phyloP scores from a whole-genome alignment of 2,888 invertebrate species.

The Mythimna lalbum region DNA sequence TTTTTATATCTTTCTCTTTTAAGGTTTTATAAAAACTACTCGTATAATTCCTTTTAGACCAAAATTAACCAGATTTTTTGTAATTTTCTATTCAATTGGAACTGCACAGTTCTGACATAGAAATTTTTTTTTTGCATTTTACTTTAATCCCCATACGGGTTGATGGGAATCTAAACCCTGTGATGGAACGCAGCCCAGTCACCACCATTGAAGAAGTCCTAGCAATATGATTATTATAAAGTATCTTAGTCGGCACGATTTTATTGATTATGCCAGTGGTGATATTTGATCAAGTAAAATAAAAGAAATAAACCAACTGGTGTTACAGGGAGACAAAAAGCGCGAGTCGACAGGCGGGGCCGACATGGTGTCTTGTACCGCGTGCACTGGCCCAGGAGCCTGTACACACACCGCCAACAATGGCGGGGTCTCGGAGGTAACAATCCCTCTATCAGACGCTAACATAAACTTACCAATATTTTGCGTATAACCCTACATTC shows the following conservation, averaged over 20 bases:
- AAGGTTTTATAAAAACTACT: too few relatives aligned
- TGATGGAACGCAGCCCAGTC: not conserved
- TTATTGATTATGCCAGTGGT: conserved; percentile 28
- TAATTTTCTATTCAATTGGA: not conserved
- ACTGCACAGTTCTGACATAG: not conserved
- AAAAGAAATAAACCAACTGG: conserved; percentile 46
- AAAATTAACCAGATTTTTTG: not conserved
- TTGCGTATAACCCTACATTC: conserved; percentile 55
- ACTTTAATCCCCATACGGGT: not conserved
- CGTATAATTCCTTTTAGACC: too few relatives aligned
- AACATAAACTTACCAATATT: conserved; percentile 62
- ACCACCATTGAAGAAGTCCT: not conserved
- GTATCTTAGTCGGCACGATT: not conserved
- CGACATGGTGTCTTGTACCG: conserved; percentile 96
- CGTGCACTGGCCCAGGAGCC: conserved; percentile 94
- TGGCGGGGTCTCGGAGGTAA: conserved; percentile 96
- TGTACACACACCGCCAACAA: conserved; percentile 97
- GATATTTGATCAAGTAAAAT: conserved; percentile 48
- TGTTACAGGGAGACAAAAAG: conserved; percentile 95
- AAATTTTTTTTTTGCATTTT: not conserved
- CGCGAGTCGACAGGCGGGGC: conserved; percentile 94
- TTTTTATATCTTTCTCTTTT: too few relatives aligned
- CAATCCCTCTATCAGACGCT: conserved; percentile 47
- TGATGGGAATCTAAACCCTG: not conserved
- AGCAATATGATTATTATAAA: not conserved